phyloP scores from a whole-genome alignment of 2,797 vertebrate genomes.

The Prunella strophiata region DNA sequence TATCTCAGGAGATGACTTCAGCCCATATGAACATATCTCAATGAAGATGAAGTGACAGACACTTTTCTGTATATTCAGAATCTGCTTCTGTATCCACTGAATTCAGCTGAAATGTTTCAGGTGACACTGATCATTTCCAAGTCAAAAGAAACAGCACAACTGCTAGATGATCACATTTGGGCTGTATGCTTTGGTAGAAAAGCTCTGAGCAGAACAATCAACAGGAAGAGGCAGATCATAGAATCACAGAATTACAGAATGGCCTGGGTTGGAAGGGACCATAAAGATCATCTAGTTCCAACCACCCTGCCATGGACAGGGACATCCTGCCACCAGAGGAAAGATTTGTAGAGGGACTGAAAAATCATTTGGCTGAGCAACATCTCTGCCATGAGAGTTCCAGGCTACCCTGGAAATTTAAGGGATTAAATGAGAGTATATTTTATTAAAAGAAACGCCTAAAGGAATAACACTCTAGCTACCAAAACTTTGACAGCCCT shows the following conservation, averaged over 20 bases:
- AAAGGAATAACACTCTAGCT: not conserved
- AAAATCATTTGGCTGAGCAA: not conserved
- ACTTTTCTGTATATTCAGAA: not conserved
- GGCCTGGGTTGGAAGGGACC: not conserved
- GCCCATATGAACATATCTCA: too few species aligned
- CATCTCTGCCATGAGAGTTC: not conserved
- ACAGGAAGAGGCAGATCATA: not conserved
- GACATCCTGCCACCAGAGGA: not conserved
- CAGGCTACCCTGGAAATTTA: conserved; percentile 2
- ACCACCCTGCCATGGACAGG: not conserved
- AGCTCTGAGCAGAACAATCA: not conserved
- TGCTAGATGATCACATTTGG: not conserved
- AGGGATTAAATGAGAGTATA: not conserved
- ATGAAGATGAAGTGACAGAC: not conserved
- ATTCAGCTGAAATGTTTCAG: not conserved
- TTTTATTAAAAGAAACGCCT: conserved; percentile 27
- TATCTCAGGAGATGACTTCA: not conserved
- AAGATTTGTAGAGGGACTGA: not conserved
- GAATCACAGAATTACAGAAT: not conserved
- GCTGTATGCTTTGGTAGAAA: not conserved
- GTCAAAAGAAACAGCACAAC: not conserved
- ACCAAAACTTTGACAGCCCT: not conserved
- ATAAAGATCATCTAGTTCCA: not conserved
- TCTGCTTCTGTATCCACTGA: not conserved
- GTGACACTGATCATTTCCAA: not conserved